These are phyloP conservation scores for Volucella inanis DNA, from an alignment of 2,888 invertebrate species.

Conservation along the genomic window DNA sequence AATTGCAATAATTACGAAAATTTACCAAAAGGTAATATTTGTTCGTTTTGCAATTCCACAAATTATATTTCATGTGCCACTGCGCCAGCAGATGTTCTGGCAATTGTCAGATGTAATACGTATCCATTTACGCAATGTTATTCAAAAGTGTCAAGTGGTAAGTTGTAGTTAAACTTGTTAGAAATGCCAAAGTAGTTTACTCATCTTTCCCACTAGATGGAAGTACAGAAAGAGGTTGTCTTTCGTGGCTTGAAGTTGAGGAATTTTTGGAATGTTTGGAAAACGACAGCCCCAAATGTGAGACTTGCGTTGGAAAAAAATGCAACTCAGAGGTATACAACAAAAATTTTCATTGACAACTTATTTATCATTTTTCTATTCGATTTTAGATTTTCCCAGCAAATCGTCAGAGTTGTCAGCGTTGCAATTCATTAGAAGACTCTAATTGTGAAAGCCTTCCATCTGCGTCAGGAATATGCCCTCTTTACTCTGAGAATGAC, in stretches of 20 bases:
- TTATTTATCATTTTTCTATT: neutral
- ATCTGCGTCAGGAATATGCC: conserved; percentile 57
- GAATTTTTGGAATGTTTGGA: conserved; percentile 70
- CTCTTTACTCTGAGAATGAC: conserved; percentile 69
- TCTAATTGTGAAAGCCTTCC: conserved; percentile 71
- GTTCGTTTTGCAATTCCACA: conserved; percentile 75
- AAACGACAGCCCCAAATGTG: conserved; percentile 60
- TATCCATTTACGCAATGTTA: conserved; percentile 76
- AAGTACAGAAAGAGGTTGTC: conserved; percentile 76
- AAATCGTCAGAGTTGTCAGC: conserved; percentile 74
- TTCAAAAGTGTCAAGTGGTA: conserved; percentile 74
- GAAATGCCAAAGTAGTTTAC: neutral
- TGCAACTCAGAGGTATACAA: conserved; percentile 72
- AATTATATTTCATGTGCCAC: conserved; percentile 73
- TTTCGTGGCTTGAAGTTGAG: conserved; percentile 57
- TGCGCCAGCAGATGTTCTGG: conserved; percentile 29
- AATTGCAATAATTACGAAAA: conserved; percentile 75
- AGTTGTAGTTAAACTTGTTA: neutral
- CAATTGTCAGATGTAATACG: conserved; percentile 51
- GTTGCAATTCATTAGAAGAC: conserved; percentile 74
- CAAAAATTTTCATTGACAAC: neutral
- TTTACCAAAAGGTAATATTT: conserved; percentile 70
- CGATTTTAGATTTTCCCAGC: conserved; percentile 68
- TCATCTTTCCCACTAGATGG: conserved; percentile 68
- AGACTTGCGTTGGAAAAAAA: conserved; percentile 65